Conservation (phyloP, 1,140 invertebrate species). For the Calephelis virginiensis region DNA sequence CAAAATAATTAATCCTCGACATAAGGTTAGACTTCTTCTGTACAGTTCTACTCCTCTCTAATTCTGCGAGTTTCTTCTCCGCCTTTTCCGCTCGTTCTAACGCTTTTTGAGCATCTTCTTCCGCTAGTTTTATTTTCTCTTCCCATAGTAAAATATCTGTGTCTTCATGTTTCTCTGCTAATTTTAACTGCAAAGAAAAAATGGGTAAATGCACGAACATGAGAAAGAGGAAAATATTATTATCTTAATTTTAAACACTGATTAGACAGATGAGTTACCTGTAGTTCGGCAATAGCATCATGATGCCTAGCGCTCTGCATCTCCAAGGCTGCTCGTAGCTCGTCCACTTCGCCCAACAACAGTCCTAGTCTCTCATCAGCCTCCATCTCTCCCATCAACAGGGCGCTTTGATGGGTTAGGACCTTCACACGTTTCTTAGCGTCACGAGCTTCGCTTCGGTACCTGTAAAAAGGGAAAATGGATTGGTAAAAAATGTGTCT, state of each 20-base stretch:
- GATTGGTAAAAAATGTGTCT: no score
- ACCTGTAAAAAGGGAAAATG: constrained; percentile 45
- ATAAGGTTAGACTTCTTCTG: constrained; percentile 48
- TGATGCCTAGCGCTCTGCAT: constrained; percentile 79
- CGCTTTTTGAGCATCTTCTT: constrained; percentile 82
- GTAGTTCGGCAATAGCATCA: constrained; percentile 78
- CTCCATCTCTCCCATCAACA: constrained; percentile 82
- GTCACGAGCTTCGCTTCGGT: constrained; percentile 72
- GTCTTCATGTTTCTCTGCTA: constrained; percentile 83
- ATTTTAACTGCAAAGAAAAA: constrained; percentile 79
- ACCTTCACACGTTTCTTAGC: constrained; percentile 83
- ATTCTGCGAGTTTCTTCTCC: constrained; percentile 79
- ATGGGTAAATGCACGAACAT: neutral
- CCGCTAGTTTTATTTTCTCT: constrained; percentile 84
- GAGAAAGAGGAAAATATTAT: neutral
- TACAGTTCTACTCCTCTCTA: constrained; percentile 68
- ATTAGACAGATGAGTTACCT: constrained; percentile 48
- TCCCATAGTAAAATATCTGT: constrained; percentile 84
- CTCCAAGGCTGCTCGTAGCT: constrained; percentile 80
- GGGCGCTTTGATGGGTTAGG: constrained; percentile 82
- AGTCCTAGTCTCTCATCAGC: constrained; percentile 76
- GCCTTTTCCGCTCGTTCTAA: constrained; percentile 81
- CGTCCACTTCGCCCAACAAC: constrained; percentile 82
- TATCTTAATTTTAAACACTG: neutral
- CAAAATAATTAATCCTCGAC: constrained; percentile 68